Conservation (phyloP, 2,888 invertebrate species). For the Neuroscelio doddi region DNA sequence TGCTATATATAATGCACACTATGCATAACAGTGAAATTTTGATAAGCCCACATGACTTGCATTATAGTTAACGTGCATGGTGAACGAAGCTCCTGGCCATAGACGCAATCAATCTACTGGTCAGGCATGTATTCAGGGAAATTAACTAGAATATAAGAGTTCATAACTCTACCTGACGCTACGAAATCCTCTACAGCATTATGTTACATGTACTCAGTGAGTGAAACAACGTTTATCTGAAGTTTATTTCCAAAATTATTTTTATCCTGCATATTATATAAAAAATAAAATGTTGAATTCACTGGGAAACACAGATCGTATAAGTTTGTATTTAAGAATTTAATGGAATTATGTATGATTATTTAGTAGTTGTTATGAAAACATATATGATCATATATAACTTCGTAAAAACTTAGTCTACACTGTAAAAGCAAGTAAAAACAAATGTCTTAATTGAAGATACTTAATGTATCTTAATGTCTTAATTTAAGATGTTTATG, state of each 20-base stretch:
- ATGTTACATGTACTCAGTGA: not conserved
- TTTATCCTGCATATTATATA: no score
- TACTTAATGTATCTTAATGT: no score
- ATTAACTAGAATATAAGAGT: constrained; percentile 46
- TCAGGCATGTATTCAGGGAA: constrained; percentile 46
- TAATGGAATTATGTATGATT: no score
- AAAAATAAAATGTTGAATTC: no score
- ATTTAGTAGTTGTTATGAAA: no score
- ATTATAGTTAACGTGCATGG: constrained; percentile 44
- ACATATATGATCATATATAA: no score
- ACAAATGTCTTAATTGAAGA: no score
- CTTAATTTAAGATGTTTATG: no score
- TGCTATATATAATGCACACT: constrained; percentile 35
- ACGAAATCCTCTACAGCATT: constrained; percentile 9
- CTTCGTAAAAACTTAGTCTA: no score
- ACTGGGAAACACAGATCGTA: no score
- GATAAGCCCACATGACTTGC: constrained; percentile 49
- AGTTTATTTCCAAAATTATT: not conserved
- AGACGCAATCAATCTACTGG: constrained; percentile 44
- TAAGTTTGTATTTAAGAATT: no score
- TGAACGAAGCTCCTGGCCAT: constrained; percentile 41
- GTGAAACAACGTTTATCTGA: not conserved
- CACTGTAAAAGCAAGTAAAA: no score
- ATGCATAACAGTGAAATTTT: constrained; percentile 46
- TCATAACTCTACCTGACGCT: constrained; percentile 31